A percentile compares a stretch with the other conserved stretches of the same genome.
Evolutionary conservation across 2,797 vertebrate genomes (phyloP).

Genomic region (Pogoniulus pusillus): DNA sequence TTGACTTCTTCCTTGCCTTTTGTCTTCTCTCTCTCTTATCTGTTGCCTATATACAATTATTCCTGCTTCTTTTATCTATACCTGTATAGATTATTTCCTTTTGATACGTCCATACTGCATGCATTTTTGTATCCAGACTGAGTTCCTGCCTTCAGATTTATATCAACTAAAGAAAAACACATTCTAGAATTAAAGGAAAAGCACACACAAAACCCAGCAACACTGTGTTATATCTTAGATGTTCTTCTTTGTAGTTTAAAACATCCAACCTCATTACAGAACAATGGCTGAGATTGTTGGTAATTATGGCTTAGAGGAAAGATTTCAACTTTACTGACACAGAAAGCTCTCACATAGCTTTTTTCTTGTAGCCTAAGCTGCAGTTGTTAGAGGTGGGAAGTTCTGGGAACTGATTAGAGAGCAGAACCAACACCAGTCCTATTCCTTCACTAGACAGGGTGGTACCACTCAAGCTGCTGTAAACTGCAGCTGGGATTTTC

Average conservation of each 20-base stretch:
- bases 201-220: neutral
- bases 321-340: slow-evolving; percentile 11
- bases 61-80: slow-evolving; percentile 46
- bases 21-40: slow-evolving; percentile 29
- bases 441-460: neutral
- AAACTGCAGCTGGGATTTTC: neutral
- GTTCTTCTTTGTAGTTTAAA: slow-evolving; percentile 30
- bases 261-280: slow-evolving; percentile 35
- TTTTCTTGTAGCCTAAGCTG: neutral
- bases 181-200: slow-evolving; percentile 28
- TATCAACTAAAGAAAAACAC: slow-evolving; percentile 9
- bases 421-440: neutral
- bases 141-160: slow-evolving; percentile 26
- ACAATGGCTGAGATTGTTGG: slow-evolving; percentile 12
- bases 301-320: slow-evolving; percentile 43
- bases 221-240: neutral
- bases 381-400: neutral
- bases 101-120: slow-evolving; percentile 41
- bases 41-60: slow-evolving; percentile 10
- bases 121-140: slow-evolving; percentile 9
- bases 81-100: slow-evolving; percentile 40
- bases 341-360: neutral
- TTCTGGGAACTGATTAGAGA: neutral
- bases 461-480: neutral
- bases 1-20: slow-evolving; percentile 48